Evolutionary conservation across 1,140 invertebrate species (phyloP).

Genomic region (Diorhabda carinulata): DNA sequence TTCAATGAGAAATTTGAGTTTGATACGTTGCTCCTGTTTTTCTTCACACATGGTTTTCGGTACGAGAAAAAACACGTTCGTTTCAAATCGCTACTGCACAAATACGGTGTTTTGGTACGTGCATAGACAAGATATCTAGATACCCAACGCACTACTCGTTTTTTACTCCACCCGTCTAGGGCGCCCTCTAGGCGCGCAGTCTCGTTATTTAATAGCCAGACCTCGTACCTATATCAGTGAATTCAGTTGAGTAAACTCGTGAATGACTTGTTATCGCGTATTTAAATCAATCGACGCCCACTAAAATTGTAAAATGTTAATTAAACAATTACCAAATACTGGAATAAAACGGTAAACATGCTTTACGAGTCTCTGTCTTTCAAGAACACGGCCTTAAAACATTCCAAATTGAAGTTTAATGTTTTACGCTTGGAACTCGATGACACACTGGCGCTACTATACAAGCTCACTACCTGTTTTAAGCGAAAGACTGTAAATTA

Average conservation of each 20-base stretch:
- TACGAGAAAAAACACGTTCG: no score
- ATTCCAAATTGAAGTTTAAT: slow-evolving; percentile 36
- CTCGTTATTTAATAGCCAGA: no score
- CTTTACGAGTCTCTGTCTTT: slow-evolving; percentile 24
- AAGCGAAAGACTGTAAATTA: slow-evolving; percentile 32
- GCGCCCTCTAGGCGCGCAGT: no score
- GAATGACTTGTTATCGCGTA: slow-evolving; percentile 6
- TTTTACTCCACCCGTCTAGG: no score
- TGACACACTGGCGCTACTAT: slow-evolving; percentile 6
- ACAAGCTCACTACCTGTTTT: slow-evolving; percentile 14
- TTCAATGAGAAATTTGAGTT: no score
- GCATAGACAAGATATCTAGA: no score
- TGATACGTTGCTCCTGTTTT: no score
- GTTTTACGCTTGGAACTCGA: slow-evolving; percentile 21
- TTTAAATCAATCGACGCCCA: slow-evolving; percentile 26
- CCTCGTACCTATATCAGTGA: background rate
- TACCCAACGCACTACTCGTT: no score
- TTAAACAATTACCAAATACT: slow-evolving; percentile 30
- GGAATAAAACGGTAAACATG: slow-evolving; percentile 23
- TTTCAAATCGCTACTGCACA: no score
- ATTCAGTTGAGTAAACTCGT: background rate
- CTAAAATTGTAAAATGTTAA: slow-evolving; percentile 32
- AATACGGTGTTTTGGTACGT: no score
- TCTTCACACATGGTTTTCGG: no score
- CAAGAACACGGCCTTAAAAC: slow-evolving; percentile 26